A percentile compares a stretch with the other conserved stretches of the same genome.
Evolutionary conservation across 2,797 vertebrate genomes (phyloP).

Genomic region (Spheniscus humboldti): DNA sequence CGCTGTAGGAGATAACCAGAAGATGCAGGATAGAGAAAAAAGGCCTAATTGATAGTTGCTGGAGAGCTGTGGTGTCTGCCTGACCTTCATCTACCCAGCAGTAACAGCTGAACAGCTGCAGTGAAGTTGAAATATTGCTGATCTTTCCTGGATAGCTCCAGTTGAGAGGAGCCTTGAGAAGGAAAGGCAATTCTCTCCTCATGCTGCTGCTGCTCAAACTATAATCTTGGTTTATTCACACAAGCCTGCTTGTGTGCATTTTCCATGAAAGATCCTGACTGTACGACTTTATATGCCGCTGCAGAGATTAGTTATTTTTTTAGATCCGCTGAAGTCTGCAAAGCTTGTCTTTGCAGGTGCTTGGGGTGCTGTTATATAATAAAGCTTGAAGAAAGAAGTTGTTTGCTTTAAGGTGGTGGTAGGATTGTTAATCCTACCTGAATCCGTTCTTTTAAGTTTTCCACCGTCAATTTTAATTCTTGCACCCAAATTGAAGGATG

Average conservation of each 20-base stretch:
- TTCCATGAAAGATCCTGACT: background rate
- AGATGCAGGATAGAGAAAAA: background rate
- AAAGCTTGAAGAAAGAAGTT: background rate
- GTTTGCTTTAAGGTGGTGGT: background rate
- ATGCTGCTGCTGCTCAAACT: background rate
- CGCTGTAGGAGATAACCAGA: background rate
- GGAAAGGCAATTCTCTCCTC: background rate
- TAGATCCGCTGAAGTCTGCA: background rate
- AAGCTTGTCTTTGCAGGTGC: background rate
- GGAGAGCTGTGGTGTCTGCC: background rate
- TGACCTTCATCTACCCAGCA: background rate
- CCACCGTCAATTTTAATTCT: background rate
- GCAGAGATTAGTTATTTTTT: background rate
- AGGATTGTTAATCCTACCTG: background rate
- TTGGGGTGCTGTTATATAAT: background rate
- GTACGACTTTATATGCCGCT: background rate
- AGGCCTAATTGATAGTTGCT: background rate
- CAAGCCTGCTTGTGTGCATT: background rate
- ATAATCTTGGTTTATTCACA: background rate
- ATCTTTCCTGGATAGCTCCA: background rate
- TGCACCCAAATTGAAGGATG: background rate
- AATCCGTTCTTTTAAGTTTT: background rate
- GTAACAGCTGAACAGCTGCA: background rate
- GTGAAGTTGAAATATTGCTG: background rate
- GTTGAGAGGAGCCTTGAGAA: background rate